Base-by-base conservation (phyloP, 1,140 invertebrate species). In the Phenacoccus solenopsis region DNA sequence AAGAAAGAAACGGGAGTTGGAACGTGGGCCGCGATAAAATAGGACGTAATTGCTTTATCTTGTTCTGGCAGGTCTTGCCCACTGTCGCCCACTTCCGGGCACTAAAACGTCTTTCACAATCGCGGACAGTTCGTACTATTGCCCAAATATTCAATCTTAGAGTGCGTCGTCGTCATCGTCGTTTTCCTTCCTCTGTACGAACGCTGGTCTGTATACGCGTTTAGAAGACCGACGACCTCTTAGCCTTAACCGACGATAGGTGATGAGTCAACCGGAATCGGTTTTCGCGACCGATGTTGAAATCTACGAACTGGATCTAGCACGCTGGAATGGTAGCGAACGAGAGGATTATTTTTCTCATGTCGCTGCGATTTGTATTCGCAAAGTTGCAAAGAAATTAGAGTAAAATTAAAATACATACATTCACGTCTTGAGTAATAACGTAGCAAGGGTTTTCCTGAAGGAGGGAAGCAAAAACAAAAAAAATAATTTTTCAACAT, bases 71-170 rank as follows among this genome's bases (percentile, higher is more conserved):
- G 25, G 59, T 64, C 20, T 64, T 64, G 59, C 59, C 59, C 59
- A 64, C 59, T 64, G 59, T 64, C 59, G 59, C 59, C 59, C 59
- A 64, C 59, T 64, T 64, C 59, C 59, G 59, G 59, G 20, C 59
- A 64, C 9, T 64, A 64, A 64, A 64, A 9, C 20, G 9, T 24
- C 9, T 64, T 64, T 22, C 20, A 49, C 38, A 49, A 16, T 49
- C 38, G 20, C 5, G 20, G 38, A 49, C 20, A 5, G 38, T 49
- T n/a, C 16, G 16, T 49, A 49, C 16, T 49, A 49, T 5, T 49
- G 38, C 38, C 38, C 38, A 49, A 49, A 49, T 49, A 49, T 49
- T 49, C 38, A 49, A 49, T 49, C 38, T 49, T 49, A 9, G 12
- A n/a, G n/a, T n/a, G n/a, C n/a, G n/a, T n/a, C n/a, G n/a, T n/a